Evolutionary conservation across 1,140 invertebrate species (phyloP), one percentile per base, ranked within the genome.

Genomic region (Drosophila ficusphila): DNA sequence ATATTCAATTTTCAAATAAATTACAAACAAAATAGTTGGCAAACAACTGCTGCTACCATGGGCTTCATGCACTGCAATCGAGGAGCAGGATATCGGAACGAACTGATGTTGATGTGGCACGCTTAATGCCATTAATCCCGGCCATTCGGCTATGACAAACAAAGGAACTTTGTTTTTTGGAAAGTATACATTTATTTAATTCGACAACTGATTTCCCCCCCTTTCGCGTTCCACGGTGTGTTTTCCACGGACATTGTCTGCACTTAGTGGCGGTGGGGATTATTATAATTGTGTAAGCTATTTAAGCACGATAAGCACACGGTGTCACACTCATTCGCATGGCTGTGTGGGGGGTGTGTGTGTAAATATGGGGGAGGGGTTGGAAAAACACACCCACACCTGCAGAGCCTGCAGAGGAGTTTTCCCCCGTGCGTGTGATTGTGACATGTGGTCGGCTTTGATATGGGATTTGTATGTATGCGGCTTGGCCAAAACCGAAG

Each of bases 1-100:
- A 83, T 83, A 85, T 85, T 85, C 53, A 85, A 85, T 85, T 85
- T 79, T 76, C 61, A 72, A 85, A 76, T 85, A 79, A 85, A 85
- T 85, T 85, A 72, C 75, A 60, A 85, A 68, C 65, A 75, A 85
- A 85, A 78, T 58, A 60, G 61, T 82, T 81, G 41, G 31, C 56
- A 51, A 47, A 76, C 65, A 71, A 62, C 44, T 36, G 25, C 44
- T 21, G 19, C 25, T 23, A 53, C 25, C 52, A 62, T 67, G 62
- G 62, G 41, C 31, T 29, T 16, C 12, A 11, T 44, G 12, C 19
- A 27, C 33, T 52, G 12, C 3, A 47, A 18, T 29, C 23, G 11
- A n/a, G 36, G 12, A 41, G 23, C 34, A 33, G 39, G 21, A 57
- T 64, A 39, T 33, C 23, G 36, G 54, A 56, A 27, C 33, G 56